Conservation (phyloP, 1,140 invertebrate species). For the Heliconius nattereri region DNA sequence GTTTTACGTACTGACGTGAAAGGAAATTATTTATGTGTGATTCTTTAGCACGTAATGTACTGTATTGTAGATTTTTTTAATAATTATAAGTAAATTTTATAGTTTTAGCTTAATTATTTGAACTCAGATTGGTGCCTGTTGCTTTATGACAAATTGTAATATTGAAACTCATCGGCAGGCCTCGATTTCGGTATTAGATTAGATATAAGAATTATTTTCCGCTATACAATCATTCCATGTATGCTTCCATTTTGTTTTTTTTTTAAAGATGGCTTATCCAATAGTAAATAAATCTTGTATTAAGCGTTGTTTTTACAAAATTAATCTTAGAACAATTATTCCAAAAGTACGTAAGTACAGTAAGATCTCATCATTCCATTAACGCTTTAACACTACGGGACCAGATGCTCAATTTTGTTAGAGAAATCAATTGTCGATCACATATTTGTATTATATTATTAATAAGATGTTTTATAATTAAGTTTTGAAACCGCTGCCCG, state of each 20-base stretch:
- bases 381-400: constrained; percentile 62
- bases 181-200: constrained; percentile 42
- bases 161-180: constrained; percentile 40
- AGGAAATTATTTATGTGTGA: constrained; percentile 79
- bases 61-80: constrained; percentile 48
- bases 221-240: constrained; percentile 56
- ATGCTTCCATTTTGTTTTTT: constrained; percentile 36
- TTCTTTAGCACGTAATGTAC: constrained; percentile 68
- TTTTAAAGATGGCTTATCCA: constrained; percentile 25
- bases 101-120: constrained; percentile 38
- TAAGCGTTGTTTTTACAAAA: constrained; percentile 8
- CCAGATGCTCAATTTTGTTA: constrained; percentile 66
- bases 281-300: background rate
- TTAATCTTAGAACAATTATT: constrained; percentile 35
- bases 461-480: constrained; percentile 43
- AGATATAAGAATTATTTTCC: constrained; percentile 47
- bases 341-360: constrained; percentile 43
- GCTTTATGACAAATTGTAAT: constrained; percentile 24
- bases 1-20: constrained; percentile 64
- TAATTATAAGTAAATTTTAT: constrained; percentile 36
- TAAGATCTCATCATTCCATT: constrained; percentile 77
- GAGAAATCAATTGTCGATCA: constrained; percentile 28
- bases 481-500: constrained; percentile 63
- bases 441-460: constrained; percentile 51
- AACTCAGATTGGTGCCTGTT: constrained; percentile 52